Evolutionary conservation across 1,140 invertebrate species (phyloP), one percentile per base, ranked within the genome.

Genomic region (Drosophila lacertosa): DNA sequence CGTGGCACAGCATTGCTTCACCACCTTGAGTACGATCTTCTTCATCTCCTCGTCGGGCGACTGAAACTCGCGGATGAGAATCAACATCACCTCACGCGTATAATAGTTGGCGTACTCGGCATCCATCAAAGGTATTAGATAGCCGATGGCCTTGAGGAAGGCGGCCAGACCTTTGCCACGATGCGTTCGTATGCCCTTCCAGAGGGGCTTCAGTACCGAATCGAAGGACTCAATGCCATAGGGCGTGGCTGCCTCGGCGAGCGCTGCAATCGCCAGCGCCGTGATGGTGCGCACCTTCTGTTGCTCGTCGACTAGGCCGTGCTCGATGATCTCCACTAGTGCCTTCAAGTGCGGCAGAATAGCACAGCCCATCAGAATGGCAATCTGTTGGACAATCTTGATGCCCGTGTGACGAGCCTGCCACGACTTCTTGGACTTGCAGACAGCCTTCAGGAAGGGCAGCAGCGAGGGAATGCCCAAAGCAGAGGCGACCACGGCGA

Each of bases 1-100:
- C 0, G 99, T 99, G 10, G 97, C 98, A 92, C 99, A 99, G 93
- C 99, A 99, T 92, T 99, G 99, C 92, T 99, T 99, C n/a, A 99
- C 99, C 67, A 99, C 97, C 93, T 99, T 99, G 35, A 99, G 93
- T 1, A 99, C 99, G 93, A 99, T 99, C 91, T 99, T 99, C 91
- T 99, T 99, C 99, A 99, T 99, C 94, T 99, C 99, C 92, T 99
- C 99, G 92, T 99, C 99, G 2, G 99, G 99, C 44, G 98, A 99
- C 91, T 99, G 98, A 91, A 99, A 99, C 93, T 99, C 99, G 92
- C 99, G 94, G 89, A 99, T 99, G 5, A 99, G 93, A 92, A 99
- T 99, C 89, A 99, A 93, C 99, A 99, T 99, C 83, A 99, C 99
- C 96, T 99, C 99, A 72, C 98, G 94, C 11, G 99, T 99, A 91